A percentile compares a stretch with the other conserved stretches of the same genome.
Conservation (phyloP, 2,797 vertebrate species). For the Phalanger gymnotis region DNA sequence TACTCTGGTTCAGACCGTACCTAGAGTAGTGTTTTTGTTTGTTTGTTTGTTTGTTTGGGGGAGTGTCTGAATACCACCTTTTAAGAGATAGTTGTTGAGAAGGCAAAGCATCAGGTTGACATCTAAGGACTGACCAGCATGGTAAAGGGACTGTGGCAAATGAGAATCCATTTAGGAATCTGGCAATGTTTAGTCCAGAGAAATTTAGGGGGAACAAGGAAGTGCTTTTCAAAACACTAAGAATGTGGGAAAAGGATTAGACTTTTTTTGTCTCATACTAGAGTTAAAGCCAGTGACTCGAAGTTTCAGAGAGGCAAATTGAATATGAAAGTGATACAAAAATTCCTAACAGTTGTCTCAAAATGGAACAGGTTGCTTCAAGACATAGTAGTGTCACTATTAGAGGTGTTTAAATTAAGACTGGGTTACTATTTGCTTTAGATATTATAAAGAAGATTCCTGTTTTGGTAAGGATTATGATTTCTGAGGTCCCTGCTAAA, state of each 20-base stretch:
- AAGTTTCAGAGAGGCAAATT: background rate
- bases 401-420: background rate
- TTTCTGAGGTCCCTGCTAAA: background rate
- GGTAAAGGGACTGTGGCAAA: background rate
- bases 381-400: background rate
- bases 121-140: background rate
- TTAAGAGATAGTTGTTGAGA: background rate
- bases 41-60: too few relatives aligned
- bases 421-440: background rate
- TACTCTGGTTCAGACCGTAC: background rate
- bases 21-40: background rate
- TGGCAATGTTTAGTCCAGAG: background rate
- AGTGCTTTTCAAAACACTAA: background rate
- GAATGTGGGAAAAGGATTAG: background rate
- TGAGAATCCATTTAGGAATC: background rate
- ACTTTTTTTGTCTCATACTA: background rate
- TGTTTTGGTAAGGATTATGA: background rate
- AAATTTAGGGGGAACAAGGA: background rate
- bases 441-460: background rate
- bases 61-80: background rate
- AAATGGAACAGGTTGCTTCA: background rate
- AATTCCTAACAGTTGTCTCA: background rate
- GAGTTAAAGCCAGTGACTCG: background rate
- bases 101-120: background rate
- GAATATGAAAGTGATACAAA: background rate